Base-by-base conservation (phyloP, 2,797 vertebrate genomes). In the Epinephelus coioides region DNA sequence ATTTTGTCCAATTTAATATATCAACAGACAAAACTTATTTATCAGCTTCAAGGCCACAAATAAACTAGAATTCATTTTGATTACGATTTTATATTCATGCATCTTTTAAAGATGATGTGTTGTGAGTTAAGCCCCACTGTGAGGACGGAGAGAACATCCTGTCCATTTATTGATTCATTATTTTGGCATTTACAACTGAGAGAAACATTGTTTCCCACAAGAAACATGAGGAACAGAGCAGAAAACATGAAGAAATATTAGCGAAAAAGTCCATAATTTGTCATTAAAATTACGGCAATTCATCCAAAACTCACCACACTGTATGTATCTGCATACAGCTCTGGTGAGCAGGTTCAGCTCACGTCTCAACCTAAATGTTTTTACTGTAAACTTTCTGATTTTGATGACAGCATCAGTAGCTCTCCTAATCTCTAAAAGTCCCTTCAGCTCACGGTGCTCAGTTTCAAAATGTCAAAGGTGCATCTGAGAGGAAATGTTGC, bases 381-480 rank as follows among this genome's bases (percentile, higher is more conserved):
- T 17, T 18, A 27, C 27, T 64, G 11, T 49, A 15, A 38, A 9
- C 47, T 10, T 51, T 17, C 44, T 50, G 11, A 10, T 19, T 25
- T 15, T 50, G 18, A 43, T 46, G 50, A 4, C 43, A 69, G 27
- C 51, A n/a, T 25, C 27, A 38, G 40, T 47, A n/a, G 13, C 19
- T 1, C 15, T 65, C 4, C 19, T 34, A 21, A 47, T 27, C 17
- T 51, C 6, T 21, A 17, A 49, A 67, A 62, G 43, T 21, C n/a
- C 9, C 40, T 57, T 18, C 13, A 59, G 21, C 17, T 57, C 57
- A 7, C 11, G 0, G 34, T 10, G 62, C 17, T 46, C 12, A 50
- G 27, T 49, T 50, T 61, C 9, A 50, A 73, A 56, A 61, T 23
- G 23, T 23, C 72, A 51, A 43, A 46, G 18, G 18, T 70, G 54